Evolutionary conservation across 1,140 invertebrate genomes (phyloP).

Genomic region (Aphaenogaster floridana): DNA sequence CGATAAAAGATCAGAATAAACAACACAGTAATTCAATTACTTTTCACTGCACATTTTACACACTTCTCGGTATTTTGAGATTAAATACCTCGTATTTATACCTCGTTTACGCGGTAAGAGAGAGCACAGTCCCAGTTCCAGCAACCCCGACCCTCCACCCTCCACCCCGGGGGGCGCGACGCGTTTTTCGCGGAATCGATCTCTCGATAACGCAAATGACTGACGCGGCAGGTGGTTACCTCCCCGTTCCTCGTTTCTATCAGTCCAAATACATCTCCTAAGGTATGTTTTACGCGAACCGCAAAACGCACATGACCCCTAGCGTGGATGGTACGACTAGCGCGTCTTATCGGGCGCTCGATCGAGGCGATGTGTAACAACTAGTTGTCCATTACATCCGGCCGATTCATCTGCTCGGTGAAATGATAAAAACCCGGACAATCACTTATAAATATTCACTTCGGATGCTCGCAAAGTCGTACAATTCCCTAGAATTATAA

Average conservation of each 20-base stretch:
- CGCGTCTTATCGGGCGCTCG: constrained; percentile 50
- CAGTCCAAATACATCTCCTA: constrained; percentile 59
- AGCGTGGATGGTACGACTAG: constrained; percentile 7
- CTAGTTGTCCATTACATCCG: constrained; percentile 72
- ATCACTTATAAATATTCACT: constrained; percentile 57
- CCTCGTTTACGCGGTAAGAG: neutral
- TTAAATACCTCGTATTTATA: neutral
- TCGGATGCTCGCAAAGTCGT: constrained; percentile 30
- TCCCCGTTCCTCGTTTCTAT: constrained; percentile 32
- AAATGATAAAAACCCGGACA: constrained; percentile 67
- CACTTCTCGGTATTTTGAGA: neutral
- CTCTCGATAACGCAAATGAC: constrained; percentile 75
- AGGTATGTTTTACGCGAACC: constrained; percentile 73
- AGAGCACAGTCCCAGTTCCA: neutral
- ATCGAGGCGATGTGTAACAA: constrained; percentile 68
- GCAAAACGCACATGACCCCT: constrained; percentile 78
- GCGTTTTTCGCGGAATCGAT: constrained; percentile 74
- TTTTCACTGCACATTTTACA: neutral
- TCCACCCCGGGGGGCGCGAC: constrained; percentile 17
- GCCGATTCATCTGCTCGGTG: constrained; percentile 32
- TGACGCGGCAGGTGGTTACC: constrained; percentile 60
- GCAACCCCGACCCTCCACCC: neutral
- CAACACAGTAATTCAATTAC: neutral
- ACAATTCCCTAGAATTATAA: constrained; percentile 11
- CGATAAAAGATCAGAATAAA: neutral